Evolutionary conservation across 2,113 vertebrate genomes (phyloP).

Genomic region (Oceanites oceanicus): DNA sequence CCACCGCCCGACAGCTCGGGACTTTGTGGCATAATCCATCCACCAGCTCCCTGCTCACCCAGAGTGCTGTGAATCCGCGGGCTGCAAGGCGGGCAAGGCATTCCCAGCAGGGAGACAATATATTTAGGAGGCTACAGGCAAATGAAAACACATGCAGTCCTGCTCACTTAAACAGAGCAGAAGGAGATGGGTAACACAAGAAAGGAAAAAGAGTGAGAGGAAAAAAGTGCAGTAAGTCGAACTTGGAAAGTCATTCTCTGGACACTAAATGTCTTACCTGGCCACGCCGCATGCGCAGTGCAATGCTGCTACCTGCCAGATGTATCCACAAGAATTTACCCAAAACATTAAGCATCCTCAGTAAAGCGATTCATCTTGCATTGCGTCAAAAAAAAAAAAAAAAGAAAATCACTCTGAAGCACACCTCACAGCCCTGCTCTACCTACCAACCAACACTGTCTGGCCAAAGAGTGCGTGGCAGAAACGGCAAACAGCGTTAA

Average conservation of each 20-base stretch:
- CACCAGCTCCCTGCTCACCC: not conserved
- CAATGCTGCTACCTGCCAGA: not conserved
- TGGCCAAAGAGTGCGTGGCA: not conserved
- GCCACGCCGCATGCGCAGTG: accelerated
- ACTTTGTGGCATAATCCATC: not conserved
- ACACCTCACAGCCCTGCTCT: not conserved
- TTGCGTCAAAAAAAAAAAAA: not conserved
- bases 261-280: not conserved
- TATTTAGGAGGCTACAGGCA: not conserved
- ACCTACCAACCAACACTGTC: not conserved
- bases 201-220: not conserved
- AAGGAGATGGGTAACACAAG: not conserved
- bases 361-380: not conserved
- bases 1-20: accelerated
- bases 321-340: not conserved
- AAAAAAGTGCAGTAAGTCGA: not conserved
- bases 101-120: not conserved
- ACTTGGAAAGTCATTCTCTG: not conserved
- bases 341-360: not conserved
- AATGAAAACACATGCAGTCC: not conserved
- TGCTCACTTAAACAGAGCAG: not conserved
- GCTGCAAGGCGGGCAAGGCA: not conserved
- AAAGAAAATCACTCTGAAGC: not conserved
- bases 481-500: not conserved
- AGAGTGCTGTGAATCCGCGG: not conserved